Evolutionary conservation across 2,888 invertebrate species (phyloP), one percentile per base, ranked within the genome.

Genomic region (Criorhina ranunculi): DNA sequence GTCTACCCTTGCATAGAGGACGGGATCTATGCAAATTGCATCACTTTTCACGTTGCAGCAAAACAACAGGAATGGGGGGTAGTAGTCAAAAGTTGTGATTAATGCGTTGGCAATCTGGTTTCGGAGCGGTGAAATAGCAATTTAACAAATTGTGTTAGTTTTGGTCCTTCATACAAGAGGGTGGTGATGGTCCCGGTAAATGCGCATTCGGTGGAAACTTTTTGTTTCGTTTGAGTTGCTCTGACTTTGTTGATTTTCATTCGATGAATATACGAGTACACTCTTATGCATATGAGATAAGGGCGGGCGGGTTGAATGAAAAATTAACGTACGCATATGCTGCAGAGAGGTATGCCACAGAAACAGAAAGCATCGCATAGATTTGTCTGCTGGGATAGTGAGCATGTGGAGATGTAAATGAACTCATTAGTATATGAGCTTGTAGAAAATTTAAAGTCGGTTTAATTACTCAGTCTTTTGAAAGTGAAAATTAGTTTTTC

Each of bases 31-130:
- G 37, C 57, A 59, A 40, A 59, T 59, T 59, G 57, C 57, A 59
- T 59, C 1, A 4, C 24, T 19, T 19, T 57, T 29, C n/a, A 12
- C n/a, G 12, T 9, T 46, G 7, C 15, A 11, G 46, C 46, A 46
- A 17, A 19, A 17, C 24, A 19, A 2, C 9, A 17, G 7, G 9
- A 19, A 17, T 17, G 17, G 19, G n/a, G 19, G n/a, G 24, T 24
- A 24, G 24, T 4, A 24, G 24, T 24, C 24, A 1, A 24, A 59
- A 40, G 40, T 59, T 59, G 40, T 59, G 57, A 59, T 59, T 37
- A 59, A 59, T 59, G 57, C 57, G 57, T 59, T 59, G 57, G 57
- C 57, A 59, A 59, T 59, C 57, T 40, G 57, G 57, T 37, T 24
- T 40, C 40, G 40, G 40, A 59, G 40, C 40, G 57, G 37, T 40